A percentile compares a stretch with the other conserved stretches of the same genome.
phyloP scores from a whole-genome alignment of 2,888 invertebrate genomes.

The Euplexia lucipara region DNA sequence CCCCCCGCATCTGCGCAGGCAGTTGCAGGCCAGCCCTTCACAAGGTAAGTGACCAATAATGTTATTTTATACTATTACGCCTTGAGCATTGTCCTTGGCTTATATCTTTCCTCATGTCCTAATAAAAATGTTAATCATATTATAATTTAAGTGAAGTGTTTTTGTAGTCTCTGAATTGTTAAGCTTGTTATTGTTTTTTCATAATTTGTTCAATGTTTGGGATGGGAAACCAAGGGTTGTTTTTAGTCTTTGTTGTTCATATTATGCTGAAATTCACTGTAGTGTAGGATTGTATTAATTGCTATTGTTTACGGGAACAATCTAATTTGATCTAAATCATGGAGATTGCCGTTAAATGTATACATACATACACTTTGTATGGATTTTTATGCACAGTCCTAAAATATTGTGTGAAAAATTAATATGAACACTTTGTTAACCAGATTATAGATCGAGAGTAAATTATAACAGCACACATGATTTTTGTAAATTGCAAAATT shows the following conservation, averaged over 20 bases:
- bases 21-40: conserved; percentile 90
- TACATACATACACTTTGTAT: too few relatives aligned
- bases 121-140: conserved; percentile 29
- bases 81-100: conserved; percentile 28
- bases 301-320: too few relatives aligned
- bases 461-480: too few relatives aligned
- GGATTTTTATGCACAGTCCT: too few relatives aligned
- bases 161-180: conserved; percentile 16
- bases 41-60: conserved; percentile 79
- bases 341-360: too few relatives aligned
- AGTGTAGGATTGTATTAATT: neutral
- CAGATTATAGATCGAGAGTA: too few relatives aligned
- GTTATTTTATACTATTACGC: conserved; percentile 4
- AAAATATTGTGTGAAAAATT: too few relatives aligned
- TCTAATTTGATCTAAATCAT: too few relatives aligned
- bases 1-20: conserved; percentile 98
- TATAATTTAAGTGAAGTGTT: conserved; percentile 11
- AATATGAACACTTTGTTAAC: too few relatives aligned
- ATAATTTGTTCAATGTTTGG: neutral
- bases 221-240: neutral
- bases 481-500: too few relatives aligned
- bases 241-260: neutral
- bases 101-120: conserved; percentile 13
- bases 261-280: neutral
- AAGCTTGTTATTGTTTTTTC: conserved; percentile 8